Evolutionary conservation across 2,113 vertebrate species (phyloP), one percentile per base, ranked within the genome.

Genomic region (Origma solitaria): DNA sequence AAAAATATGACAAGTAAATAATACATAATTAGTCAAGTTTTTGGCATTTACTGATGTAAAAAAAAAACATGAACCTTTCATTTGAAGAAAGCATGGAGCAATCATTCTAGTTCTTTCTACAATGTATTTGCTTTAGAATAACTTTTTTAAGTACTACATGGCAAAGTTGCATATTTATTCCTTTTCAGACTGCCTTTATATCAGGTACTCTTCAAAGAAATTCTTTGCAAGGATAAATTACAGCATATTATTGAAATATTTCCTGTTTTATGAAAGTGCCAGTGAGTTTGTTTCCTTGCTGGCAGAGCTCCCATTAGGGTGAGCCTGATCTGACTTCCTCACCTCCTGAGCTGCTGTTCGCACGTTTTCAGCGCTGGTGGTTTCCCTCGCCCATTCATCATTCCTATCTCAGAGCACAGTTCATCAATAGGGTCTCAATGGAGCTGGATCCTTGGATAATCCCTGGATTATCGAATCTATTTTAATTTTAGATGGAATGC

Each of bases 1-100:
- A 23, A 92, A 94, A 82, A 61, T 68, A 81, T 92, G 94, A 86
- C 95, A 95, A 95, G 91, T 95, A 95, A 94, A 95, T 91, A 97
- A 84, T 91, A 91, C 86, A 70, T 90, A 94, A 97, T 96, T 94
- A 96, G 82, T 80, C 50, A 90, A 60, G 30, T 92, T 95, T 96
- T 90, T 9, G 3, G 27, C 37, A 76, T 91, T 87, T 54, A 73
- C 33, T 91, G 90, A 62, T 75, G 65, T 71, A 87, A 89, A 88
- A 88, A 94, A 86, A 92, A 81, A 47, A 31, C 90, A 94, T 38
- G 25, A 95, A 85, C 16, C 33, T 89, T 95, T 79, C 37, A 70
- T 7, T 57, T 88, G 79, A 91, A 72, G 42, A 64, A 83, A 73
- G 23, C 47, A 11, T 45, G 57, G 45, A 85, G 47, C 24, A 82